Conservation (phyloP, 2,113 vertebrate species). For the Gymnorhina tibicen region DNA sequence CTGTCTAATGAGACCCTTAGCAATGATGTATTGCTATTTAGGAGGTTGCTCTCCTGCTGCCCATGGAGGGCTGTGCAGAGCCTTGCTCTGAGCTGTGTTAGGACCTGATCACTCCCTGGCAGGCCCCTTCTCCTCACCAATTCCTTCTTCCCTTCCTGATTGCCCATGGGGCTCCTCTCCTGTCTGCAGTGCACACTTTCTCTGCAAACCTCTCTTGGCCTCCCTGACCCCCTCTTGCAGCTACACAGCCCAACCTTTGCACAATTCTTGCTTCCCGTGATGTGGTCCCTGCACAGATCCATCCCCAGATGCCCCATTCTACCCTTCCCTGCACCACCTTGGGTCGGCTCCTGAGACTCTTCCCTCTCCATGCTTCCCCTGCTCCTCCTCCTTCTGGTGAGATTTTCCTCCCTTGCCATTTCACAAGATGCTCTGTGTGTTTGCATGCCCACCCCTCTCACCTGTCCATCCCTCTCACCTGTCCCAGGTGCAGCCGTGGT, state of each 20-base stretch:
- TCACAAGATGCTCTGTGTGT: background rate
- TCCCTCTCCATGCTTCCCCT: background rate
- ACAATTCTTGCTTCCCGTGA: background rate
- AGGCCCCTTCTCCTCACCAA: background rate
- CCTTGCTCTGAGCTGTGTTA: background rate
- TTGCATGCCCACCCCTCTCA: background rate
- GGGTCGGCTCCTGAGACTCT: background rate
- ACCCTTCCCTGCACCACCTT: background rate
- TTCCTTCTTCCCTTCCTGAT: background rate
- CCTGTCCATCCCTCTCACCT: background rate
- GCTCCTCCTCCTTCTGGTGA: background rate
- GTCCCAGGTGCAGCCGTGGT: accelerated
- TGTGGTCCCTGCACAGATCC: accelerated
- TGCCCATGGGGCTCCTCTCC: background rate
- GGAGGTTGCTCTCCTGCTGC: background rate
- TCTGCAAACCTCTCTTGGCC: background rate
- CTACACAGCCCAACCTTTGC: background rate
- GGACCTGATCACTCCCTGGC: background rate
- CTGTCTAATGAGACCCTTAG: background rate
- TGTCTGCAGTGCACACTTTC: background rate
- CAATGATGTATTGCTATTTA: background rate
- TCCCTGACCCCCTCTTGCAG: background rate
- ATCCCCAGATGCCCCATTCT: background rate
- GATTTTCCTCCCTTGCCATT: background rate
- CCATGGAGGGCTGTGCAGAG: background rate